A percentile compares a stretch with the other conserved stretches of the same genome.
These are phyloP conservation scores for Trididemnum miniatum DNA, from an alignment of 23 tunicate species.

Conservation along the genomic window DNA sequence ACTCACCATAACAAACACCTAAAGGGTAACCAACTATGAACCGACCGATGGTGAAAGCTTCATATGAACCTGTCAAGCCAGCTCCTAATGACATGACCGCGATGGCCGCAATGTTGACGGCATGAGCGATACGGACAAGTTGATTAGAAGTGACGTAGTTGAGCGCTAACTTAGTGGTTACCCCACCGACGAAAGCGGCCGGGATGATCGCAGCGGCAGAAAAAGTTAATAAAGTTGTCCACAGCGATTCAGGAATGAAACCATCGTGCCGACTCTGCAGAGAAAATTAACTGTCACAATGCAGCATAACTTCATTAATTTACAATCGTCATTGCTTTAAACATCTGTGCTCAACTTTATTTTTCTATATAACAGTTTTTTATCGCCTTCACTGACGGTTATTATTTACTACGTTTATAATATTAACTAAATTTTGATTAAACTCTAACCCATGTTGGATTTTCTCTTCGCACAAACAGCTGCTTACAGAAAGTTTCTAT, in stretches of 20 bases:
- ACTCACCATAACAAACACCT: constrained; percentile 40
- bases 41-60: constrained; percentile 52
- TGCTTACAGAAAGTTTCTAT: no score
- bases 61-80: constrained; percentile 53
- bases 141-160: constrained; percentile 14
- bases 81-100: constrained; percentile 35
- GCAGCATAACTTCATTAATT: no score
- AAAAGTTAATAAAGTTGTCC: constrained; percentile 35
- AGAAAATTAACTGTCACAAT: no score
- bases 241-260: constrained; percentile 25
- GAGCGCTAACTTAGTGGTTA: not conserved
- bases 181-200: constrained; percentile 30
- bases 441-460: no score
- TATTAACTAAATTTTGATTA: no score
- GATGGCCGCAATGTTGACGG: constrained; percentile 33
- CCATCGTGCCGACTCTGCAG: constrained; percentile 32
- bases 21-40: constrained; percentile 32
- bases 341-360: no score
- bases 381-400: no score
- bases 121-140: constrained; percentile 25
- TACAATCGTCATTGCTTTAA: no score
- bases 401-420: no score
- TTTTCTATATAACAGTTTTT: no score
- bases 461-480: no score
- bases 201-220: constrained; percentile 28